Conservation (phyloP, 2,888 invertebrate species). For the Nemapogon koenigi region DNA sequence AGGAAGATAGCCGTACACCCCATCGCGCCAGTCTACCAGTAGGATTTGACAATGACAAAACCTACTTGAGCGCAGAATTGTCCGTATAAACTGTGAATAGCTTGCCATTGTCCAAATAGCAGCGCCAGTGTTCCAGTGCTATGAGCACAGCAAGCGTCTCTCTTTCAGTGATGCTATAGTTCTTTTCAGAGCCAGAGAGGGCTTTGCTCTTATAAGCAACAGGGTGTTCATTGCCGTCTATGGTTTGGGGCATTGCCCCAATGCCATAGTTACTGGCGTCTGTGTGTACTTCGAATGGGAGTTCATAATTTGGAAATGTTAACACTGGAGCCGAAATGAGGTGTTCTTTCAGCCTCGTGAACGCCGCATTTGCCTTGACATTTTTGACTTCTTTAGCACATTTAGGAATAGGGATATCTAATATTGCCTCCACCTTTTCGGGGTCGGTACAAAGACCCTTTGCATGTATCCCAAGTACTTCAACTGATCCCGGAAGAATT, state of each 20-base stretch:
- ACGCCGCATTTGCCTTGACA: not conserved
- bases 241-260: constrained; percentile 13
- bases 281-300: constrained; percentile 18
- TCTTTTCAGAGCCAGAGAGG: constrained; percentile 11
- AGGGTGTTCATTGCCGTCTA: no score
- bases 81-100: constrained; percentile 13
- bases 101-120: constrained; percentile 8
- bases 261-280: not conserved
- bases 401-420: no score
- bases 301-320: constrained; percentile 12
- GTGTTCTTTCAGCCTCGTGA: not conserved
- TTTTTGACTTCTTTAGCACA: no score
- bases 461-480: constrained; percentile 22
- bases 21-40: constrained; percentile 14
- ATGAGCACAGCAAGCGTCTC: no score
- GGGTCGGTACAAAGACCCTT: constrained; percentile 20
- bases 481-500: constrained; percentile 18
- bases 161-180: constrained; percentile 15
- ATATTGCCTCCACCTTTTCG: constrained; percentile 16
- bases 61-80: constrained; percentile 13
- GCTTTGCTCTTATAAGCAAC: no score
- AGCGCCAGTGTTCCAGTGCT: constrained; percentile 13
- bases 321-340: not conserved
- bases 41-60: constrained; percentile 12
- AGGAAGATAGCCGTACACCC: constrained; percentile 12